phyloP scores from a whole-genome alignment of 1,140 invertebrate species.

The Epicauta chinensis region DNA sequence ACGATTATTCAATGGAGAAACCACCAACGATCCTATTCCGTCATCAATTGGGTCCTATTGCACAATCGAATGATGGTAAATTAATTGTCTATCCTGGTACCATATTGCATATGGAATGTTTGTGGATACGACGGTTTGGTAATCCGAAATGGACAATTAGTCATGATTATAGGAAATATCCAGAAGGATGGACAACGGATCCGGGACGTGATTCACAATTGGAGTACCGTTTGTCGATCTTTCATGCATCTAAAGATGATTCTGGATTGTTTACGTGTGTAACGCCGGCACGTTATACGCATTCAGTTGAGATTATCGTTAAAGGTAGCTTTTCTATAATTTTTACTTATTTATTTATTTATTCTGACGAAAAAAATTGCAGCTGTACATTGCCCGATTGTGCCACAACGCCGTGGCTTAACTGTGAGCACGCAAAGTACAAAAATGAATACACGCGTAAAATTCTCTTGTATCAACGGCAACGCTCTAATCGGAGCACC shows the following conservation, averaged over 20 bases:
- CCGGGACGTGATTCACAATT: constrained; percentile 68
- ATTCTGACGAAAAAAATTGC: constrained; percentile 19
- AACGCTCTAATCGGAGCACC: constrained; percentile 70
- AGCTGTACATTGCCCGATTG: constrained; percentile 68
- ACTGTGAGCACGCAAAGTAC: constrained; percentile 62
- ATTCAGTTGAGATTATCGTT: constrained; percentile 73
- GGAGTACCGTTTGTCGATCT: constrained; percentile 75
- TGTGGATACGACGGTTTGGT: constrained; percentile 77
- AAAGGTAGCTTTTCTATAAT: constrained; percentile 50
- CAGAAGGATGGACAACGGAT: constrained; percentile 77
- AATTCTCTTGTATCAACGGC: constrained; percentile 74
- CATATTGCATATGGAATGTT: constrained; percentile 77
- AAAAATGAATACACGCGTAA: constrained; percentile 64
- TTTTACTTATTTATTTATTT: neutral
- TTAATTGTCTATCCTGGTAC: constrained; percentile 79
- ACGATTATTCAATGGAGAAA: constrained; percentile 81
- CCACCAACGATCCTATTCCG: constrained; percentile 78
- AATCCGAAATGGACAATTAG: constrained; percentile 77
- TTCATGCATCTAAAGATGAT: constrained; percentile 70
- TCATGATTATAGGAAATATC: constrained; percentile 62
- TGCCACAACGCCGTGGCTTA: constrained; percentile 62
- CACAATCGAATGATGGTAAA: constrained; percentile 78
- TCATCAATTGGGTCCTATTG: constrained; percentile 73
- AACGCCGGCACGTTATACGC: constrained; percentile 71
- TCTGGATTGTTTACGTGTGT: constrained; percentile 74